Evolutionary conservation across 2,888 invertebrate genomes (phyloP).

Genomic region (Neoscelio sp.): DNA sequence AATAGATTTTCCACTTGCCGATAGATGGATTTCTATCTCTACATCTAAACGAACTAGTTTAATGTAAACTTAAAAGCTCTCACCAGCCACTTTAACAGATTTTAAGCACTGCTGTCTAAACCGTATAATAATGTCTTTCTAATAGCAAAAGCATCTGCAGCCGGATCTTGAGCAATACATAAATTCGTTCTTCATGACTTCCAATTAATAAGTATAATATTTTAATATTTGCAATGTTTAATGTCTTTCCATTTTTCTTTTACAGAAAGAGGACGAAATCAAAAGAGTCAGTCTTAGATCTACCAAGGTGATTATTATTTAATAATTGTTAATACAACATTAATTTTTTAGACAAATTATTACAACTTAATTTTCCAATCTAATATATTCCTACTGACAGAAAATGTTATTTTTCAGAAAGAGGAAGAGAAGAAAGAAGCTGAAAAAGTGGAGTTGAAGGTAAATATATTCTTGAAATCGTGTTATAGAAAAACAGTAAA

Average conservation of each 20-base stretch:
- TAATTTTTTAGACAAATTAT: constrained; percentile 55
- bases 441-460: constrained; percentile 83
- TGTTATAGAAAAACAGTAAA: background rate
- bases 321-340: constrained; percentile 4
- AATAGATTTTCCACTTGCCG: constrained; percentile 6
- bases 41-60: too few species aligned
- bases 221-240: background rate
- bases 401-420: constrained; percentile 55
- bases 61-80: constrained; percentile 11
- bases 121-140: constrained; percentile 11
- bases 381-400: too few species aligned
- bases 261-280: constrained; percentile 77
- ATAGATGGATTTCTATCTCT: constrained; percentile 10
- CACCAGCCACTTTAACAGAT: constrained; percentile 8
- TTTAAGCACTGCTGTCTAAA: constrained; percentile 2
- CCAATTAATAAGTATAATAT: background rate
- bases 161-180: constrained; percentile 20
- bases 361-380: too few species aligned
- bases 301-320: constrained; percentile 73
- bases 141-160: constrained; percentile 29
- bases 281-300: constrained; percentile 76
- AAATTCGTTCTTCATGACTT: constrained; percentile 21
- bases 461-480: constrained; percentile 65
- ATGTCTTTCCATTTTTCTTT: constrained; percentile 62
- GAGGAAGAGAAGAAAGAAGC: constrained; percentile 79